phyloP scores from a whole-genome alignment of 1,140 invertebrate genomes.

The Tetranychus urticae region DNA sequence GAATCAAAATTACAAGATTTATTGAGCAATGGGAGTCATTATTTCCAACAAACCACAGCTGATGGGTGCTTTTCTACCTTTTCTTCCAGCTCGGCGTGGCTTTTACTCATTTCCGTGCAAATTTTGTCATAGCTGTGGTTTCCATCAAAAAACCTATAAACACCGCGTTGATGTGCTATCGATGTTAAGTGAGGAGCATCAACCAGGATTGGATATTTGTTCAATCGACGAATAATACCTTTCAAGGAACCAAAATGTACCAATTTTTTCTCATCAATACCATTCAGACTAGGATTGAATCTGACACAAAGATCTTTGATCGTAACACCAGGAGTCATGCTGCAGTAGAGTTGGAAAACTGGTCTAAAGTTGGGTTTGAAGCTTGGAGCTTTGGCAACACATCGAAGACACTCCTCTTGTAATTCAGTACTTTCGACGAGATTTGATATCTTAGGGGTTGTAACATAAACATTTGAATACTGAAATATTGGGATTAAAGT shows the following conservation, averaged over 20 bases:
- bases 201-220: slow-evolving; percentile 29
- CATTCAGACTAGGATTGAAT: slow-evolving; percentile 41
- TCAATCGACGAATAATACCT: slow-evolving; percentile 45
- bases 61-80: slow-evolving; percentile 61
- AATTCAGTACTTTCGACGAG: slow-evolving; percentile 31
- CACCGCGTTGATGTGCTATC: slow-evolving; percentile 9
- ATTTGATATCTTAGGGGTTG: slow-evolving; percentile 43
- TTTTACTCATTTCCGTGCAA: slow-evolving; percentile 46
- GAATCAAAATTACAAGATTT: no score
- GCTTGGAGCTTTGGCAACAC: slow-evolving; percentile 37
- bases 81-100: slow-evolving; percentile 52
- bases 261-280: slow-evolving; percentile 38
- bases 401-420: slow-evolving; percentile 45
- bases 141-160: slow-evolving; percentile 45
- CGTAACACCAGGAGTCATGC: slow-evolving; percentile 57
- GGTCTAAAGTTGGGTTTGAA: slow-evolving; percentile 35
- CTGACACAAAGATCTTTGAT: slow-evolving; percentile 58
- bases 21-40: background rate
- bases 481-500: slow-evolving; percentile 68
- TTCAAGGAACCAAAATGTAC: slow-evolving; percentile 71
- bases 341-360: slow-evolving; percentile 53
- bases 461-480: slow-evolving; percentile 76
- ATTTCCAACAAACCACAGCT: slow-evolving; percentile 61
- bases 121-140: slow-evolving; percentile 60
- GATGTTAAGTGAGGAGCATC: background rate